These are phyloP conservation scores for Mormyrops attenuatus DNA, from an alignment of 2,797 vertebrate species.

Conservation along the genomic window DNA sequence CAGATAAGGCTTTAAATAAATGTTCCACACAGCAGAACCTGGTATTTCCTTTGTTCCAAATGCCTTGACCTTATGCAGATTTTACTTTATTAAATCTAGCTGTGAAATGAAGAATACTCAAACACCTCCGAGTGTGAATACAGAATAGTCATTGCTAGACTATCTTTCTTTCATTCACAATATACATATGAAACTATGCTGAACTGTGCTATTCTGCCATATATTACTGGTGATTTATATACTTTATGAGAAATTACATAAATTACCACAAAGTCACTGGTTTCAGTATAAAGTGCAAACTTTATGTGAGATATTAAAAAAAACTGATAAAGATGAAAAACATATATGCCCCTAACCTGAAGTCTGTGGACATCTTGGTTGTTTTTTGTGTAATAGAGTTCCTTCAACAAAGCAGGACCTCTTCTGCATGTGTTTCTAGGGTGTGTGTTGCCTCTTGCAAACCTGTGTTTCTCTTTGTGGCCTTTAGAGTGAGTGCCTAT, in stretches of 20 bases:
- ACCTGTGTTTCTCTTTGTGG: neutral
- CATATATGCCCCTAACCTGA: neutral
- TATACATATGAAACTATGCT: neutral
- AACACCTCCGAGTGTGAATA: neutral
- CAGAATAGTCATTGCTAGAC: constrained; percentile 6
- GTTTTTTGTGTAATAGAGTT: neutral
- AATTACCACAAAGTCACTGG: neutral
- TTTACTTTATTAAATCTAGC: constrained; percentile 17
- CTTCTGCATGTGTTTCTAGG: neutral
- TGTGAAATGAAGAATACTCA: neutral
- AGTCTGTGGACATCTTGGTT: neutral
- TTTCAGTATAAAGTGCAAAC: neutral
- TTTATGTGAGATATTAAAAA: neutral
- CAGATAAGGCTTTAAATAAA: neutral
- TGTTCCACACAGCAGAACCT: constrained; percentile 18
- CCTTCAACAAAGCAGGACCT: neutral
- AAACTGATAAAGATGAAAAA: neutral
- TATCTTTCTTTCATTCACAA: neutral
- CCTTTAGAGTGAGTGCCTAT: neutral
- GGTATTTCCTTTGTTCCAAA: neutral
- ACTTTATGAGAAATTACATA: constrained; percentile 1
- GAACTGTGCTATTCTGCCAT: neutral
- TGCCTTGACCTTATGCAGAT: constrained; percentile 12
- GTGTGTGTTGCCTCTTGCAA: neutral
- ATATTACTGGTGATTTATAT: constrained; percentile 8